phyloP scores from a whole-genome alignment of 2,797 vertebrate genomes.

The Sylvilagus floridanus region DNA sequence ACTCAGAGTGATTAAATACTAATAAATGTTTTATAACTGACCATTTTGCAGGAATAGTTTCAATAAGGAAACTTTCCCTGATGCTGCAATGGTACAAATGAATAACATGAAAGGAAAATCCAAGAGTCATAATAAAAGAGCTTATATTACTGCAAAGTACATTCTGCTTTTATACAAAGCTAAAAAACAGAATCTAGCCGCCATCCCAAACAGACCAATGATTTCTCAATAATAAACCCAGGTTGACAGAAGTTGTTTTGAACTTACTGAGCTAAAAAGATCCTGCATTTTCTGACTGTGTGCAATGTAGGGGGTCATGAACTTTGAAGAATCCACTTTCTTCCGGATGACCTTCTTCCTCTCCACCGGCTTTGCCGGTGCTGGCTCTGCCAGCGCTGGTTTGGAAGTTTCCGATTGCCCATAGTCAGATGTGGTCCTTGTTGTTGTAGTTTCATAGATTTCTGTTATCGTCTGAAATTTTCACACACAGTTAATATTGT shows the following conservation, averaged over 20 bases:
- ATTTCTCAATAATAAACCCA: constrained; percentile 22
- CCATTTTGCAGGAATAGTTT: constrained; percentile 20
- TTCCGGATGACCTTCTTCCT: constrained; percentile 91
- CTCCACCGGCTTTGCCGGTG: constrained; percentile 83
- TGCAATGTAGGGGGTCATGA: constrained; percentile 97
- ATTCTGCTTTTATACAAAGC: background rate
- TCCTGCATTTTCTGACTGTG: constrained; percentile 99
- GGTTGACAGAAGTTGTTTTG: background rate
- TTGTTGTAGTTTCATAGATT: constrained; percentile 80
- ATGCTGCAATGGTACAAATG: background rate
- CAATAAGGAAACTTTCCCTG: background rate
- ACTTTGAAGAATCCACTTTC: constrained; percentile 97
- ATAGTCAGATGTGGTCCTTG: constrained; percentile 76
- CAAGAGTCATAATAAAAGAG: background rate
- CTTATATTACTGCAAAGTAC: background rate
- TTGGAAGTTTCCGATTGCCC: constrained; percentile 62
- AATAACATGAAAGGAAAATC: constrained; percentile 17
- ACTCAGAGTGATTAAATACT: background rate
- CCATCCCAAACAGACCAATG: background rate
- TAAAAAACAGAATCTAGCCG: constrained; percentile 22
- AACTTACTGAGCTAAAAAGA: constrained; percentile 94
- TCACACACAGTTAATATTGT: background rate
- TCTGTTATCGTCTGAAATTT: constrained; percentile 81
- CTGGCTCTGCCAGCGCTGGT: constrained; percentile 42
- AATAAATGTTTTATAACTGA: constrained; percentile 11